Base-by-base conservation (phyloP, 2,888 invertebrate species). In the Buathra laborator region DNA sequence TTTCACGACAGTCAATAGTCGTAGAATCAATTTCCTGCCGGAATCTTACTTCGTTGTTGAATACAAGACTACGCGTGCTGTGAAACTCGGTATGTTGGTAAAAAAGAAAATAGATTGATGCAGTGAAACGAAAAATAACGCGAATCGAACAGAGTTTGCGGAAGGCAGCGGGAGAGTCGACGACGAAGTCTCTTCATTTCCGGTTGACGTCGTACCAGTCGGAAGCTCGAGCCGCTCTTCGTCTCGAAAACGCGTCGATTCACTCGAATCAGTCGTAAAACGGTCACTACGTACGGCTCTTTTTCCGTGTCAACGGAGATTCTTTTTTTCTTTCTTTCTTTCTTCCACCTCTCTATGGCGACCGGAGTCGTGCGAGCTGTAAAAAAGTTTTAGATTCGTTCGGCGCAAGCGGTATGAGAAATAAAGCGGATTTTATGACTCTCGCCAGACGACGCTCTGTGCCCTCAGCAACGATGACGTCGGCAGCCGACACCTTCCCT, bases 131-230 rank as follows among this genome's bases (percentile, higher is more conserved):
- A n/a, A 16, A 51, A 51, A 51, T 51, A 51, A n/a, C 16, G 51
- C 51, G 19, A 19, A 53, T 53, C 53, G 53, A 53, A 6, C 16
- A 51, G 6, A 51, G 16, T 51, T n/a, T 37, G 37, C 51, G n/a
- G 16, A 16, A 1, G 51, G n/a, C 5, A 51, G 19, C 29, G 3
- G 7, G 16, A 37, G 43, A 71, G 43, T 56, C 12, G 72, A 72
- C 56, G 56, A 56, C 56, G 48, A 66, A 68, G 48, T 78, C 24
- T 12, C 16, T 75, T 67, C 43, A 72, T 82, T 82, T 78, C 77
- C 72, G 66, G 67, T 46, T 10, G 56, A 71, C 24, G 71, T 76
- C 48, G 44, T 43, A n/a, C 7, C 29, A 32, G 16, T 56, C 56
- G 82, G 67, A 83, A 72, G 48, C 74, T 16, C 19, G 59, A 16